Base-by-base conservation (phyloP, 2,113 vertebrate genomes). In the Sphaerodactylus townsendi region DNA sequence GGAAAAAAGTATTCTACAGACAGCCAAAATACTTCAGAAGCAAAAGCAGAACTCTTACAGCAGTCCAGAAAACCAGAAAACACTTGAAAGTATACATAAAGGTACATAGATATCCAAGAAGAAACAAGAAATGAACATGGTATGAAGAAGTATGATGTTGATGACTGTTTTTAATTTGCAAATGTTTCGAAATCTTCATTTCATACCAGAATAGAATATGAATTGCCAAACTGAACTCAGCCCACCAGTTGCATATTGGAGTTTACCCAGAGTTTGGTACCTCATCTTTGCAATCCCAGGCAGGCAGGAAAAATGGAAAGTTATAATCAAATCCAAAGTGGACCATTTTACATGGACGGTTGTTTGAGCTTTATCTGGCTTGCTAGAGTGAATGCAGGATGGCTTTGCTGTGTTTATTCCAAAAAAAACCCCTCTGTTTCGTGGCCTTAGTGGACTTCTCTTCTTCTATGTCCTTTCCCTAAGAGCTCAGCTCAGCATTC, bases 1-100 rank as follows among this genome's bases (percentile, higher is more conserved):
- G n/a, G 64, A 91, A 64, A 87, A 10, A 90, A 90, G 3, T 68
- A 59, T 85, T 88, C 75, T 81, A 53, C 90, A 89, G 89, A 87
- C 78, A 90, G 81, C 46, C 86, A 86, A 90, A 85, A 65, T 65
- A 23, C 50, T 39, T 19, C 10, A 17, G 82, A 72, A 82, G 62
- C 46, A 87, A 78, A 65, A 71, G 78, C 15, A 48, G 56, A 44
- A 74, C 90, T 4, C 64, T 93, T 87, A 91, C 85, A 88, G 91
- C 10, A 35, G 88, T 86, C 85, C n/a, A n/a, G n/a, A 83, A 82
- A 86, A 90, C 4, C 2, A 39, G 13, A 48, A 35, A 44, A 37
- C 14, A 30, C 7, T 64, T 30, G 37, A 28, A 44, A 1, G 1
- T 46, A 46, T 66, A 41, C 9, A 66, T 28, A 79, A 33, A 66